These are phyloP conservation scores for Polyodon spathula DNA, from an alignment of 2,113 vertebrate species.

Conservation along the genomic window DNA sequence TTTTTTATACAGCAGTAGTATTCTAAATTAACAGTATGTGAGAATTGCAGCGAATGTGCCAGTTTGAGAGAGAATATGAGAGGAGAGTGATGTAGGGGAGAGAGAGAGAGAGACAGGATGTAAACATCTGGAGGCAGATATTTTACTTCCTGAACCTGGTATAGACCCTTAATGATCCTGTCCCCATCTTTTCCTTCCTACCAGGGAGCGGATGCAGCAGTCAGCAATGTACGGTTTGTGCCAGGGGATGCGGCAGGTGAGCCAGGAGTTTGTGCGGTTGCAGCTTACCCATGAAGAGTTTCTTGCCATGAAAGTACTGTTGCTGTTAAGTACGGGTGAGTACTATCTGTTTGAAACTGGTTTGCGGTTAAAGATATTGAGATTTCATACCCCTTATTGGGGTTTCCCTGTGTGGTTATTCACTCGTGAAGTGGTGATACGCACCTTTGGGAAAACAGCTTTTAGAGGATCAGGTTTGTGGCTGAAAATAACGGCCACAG, in stretches of 20 bases:
- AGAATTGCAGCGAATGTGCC: too few species aligned
- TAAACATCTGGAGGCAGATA: too few species aligned
- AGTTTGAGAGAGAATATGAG: too few species aligned
- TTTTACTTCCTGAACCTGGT: too few species aligned
- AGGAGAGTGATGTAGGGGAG: neutral
- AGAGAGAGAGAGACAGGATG: neutral
- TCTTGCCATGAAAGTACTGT: constrained; percentile 92
- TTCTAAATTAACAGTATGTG: too few species aligned
- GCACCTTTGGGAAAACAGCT: too few species aligned
- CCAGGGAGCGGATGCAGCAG: constrained; percentile 92
- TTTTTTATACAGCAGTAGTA: too few species aligned
- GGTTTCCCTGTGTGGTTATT: too few species aligned
- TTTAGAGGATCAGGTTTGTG: too few species aligned
- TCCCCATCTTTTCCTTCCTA: constrained; percentile 19
- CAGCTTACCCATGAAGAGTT: constrained; percentile 94
- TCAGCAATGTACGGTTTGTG: constrained; percentile 97
- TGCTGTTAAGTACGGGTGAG: constrained; percentile 91
- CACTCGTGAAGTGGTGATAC: too few species aligned
- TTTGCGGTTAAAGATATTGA: neutral
- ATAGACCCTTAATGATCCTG: neutral
- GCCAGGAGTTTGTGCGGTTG: constrained; percentile 91
- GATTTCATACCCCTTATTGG: neutral
- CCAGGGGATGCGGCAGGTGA: constrained; percentile 94
- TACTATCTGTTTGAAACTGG: neutral
- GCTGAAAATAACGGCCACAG: too few species aligned